Evolutionary conservation across 2,797 vertebrate species (phyloP), one percentile per base, ranked within the genome.

Genomic region (Austrolebias charrua): DNA sequence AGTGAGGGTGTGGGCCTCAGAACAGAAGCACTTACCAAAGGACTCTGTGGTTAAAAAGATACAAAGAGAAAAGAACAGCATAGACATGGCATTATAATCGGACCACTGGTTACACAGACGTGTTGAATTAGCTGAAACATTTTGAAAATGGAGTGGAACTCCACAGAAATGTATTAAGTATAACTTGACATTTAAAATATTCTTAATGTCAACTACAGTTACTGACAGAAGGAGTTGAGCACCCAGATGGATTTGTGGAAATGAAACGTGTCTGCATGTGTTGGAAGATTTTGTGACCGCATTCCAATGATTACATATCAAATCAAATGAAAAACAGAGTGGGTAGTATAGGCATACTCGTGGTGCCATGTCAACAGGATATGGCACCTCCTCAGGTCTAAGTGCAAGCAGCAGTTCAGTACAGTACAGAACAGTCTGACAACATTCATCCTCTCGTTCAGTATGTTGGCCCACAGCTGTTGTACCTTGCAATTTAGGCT

Each of bases 21-120:
- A 95, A 95, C 95, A 95, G 86, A 95, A 95, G 94, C 94, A 99
- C 97, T 99, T 98, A 99, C 97, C 97, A 97, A 99, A 98, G 92
- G 97, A 99, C 95, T 99, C 97, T 99, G 97, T 96, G 93, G 97
- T 88, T 90, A 98, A 96, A 97, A 96, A 96, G 89, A 98, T 95
- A 98, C 93, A 96, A 93, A 99, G 94, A 98, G 95, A 97, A 96
- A 95, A 98, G 94, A 99, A 99, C 96, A 98, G 95, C 96, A 98
- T 93, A 97, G 95, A 96, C 94, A 97, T 94, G 94, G 96, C 94
- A 97, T 97, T 96, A 97, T 92, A 93, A 92, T 94, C 82, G 63
- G 86, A 86, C 87, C 78, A 84, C 60, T 85, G 78, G 69, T 93
- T 92, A 90, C 87, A 96, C 91, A 92, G 90, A 94, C 88, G 84